Evolutionary conservation across 2,113 vertebrate genomes (phyloP).

Genomic region (Xiphorhynchus elegans): DNA sequence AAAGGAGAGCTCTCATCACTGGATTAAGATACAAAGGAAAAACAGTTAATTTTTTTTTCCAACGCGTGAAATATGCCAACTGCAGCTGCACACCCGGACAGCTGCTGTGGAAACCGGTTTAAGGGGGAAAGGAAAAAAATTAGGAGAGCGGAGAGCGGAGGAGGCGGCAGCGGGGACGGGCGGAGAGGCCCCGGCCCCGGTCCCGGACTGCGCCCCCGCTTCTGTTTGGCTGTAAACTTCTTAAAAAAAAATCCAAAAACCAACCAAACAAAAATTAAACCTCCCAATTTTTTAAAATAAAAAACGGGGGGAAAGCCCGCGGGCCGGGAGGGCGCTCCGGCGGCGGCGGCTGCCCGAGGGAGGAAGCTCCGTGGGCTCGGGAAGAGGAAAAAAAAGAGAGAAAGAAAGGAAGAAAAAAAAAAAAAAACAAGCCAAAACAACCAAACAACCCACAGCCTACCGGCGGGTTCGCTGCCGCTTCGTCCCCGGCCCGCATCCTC

Average conservation of each 20-base stretch:
- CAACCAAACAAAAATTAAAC: not conserved
- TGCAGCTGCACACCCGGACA: slow-evolving; percentile 11
- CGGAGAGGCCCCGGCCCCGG: not conserved
- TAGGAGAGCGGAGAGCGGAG: not conserved
- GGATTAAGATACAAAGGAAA: slow-evolving; percentile 64
- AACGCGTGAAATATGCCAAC: slow-evolving; percentile 38
- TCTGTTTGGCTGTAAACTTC: not conserved
- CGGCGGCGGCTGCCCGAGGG: not conserved
- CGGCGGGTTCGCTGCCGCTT: not conserved
- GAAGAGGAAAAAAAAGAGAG: not conserved
- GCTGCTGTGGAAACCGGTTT: slow-evolving; percentile 2
- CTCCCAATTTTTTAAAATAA: not conserved
- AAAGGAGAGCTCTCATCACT: slow-evolving; percentile 43
- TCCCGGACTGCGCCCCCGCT: not conserved
- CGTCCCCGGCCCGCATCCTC: not conserved
- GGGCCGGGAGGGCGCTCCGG: not conserved
- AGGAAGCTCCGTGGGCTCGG: not conserved
- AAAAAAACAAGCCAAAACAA: not conserved
- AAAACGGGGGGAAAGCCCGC: not conserved
- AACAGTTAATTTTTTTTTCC: slow-evolving; percentile 59
- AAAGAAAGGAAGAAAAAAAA: not conserved
- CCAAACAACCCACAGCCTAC: not conserved
- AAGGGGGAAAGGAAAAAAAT: not conserved
- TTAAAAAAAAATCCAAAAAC: not conserved
- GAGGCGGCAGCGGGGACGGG: not conserved